Base-by-base conservation (phyloP, 2,888 invertebrate genomes). In the Acanthosepion esculentum region DNA sequence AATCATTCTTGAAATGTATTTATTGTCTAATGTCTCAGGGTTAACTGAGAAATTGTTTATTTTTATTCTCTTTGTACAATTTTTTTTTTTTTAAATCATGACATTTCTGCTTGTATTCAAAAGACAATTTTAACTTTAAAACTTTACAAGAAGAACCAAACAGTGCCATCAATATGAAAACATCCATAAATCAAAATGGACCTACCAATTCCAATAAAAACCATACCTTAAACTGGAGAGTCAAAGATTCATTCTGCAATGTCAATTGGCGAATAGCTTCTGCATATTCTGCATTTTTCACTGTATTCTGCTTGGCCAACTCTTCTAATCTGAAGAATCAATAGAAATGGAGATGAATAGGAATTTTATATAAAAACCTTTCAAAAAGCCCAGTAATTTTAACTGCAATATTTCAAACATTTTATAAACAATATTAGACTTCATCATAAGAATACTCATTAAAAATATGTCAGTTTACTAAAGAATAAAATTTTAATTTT, bases 181-280 rank as follows among this genome's bases (percentile, higher is more conserved):
- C 64, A 78, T 78, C 15, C n/a, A n/a, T 33, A n/a, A 78, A 78
- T 3, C 59, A 59, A 59, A 20, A 59, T 59, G 23, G 78, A 78
- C 15, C n/a, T 0, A 33, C 15, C 12, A 59, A 23, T 59, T 33
- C n/a, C 78, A 33, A 5, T 12, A 92, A 29, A 93, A 94, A 64
- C 78, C 48, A 94, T 95, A 97, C 97, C 96, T 97, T 97, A 95
- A 96, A 97, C 91, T 97, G 96, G 50, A 95, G 94, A n/a, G 97
- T 95, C 15, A 97, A 95, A 18, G 95, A 96, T 91, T 97, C 97
- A 95, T 97, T 97, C 95, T 97, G 97, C 50, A 95, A 91, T 48
- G 96, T 96, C 48, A 97, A 95, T 95, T 97, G 97, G 95, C 96
- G 95, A 53, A 97, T 96, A 20, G 96, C 96, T 91, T 97, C 97